Evolutionary conservation across 2,888 invertebrate species (phyloP).

Genomic region (Spodoptera exigua): DNA sequence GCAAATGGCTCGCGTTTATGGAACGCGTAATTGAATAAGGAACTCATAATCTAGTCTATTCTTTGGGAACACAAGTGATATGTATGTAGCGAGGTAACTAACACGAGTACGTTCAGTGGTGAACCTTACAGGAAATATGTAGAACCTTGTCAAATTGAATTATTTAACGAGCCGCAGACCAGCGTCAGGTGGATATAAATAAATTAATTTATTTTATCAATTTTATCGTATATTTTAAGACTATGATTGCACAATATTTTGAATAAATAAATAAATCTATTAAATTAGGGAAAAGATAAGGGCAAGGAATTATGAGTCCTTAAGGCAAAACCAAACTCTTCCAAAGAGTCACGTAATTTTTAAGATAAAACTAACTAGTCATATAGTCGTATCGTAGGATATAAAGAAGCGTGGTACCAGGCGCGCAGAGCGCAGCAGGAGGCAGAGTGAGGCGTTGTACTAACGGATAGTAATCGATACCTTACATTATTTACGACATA

Average conservation of each 20-base stretch:
- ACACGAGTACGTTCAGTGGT: no score
- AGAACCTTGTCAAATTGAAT: constrained; percentile 73
- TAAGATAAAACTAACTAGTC: constrained; percentile 10
- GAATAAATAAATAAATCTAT: no score
- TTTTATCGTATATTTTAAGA: constrained; percentile 44
- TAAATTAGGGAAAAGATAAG: no score
- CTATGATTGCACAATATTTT: constrained; percentile 39
- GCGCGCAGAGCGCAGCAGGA: constrained; percentile 71
- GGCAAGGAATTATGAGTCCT: no score
- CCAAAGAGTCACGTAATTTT: no score
- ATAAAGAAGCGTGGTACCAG: constrained; percentile 48
- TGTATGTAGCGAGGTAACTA: no score
- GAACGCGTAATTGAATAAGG: no score
- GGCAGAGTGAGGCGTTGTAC: constrained; percentile 71
- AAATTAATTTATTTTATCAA: constrained; percentile 64
- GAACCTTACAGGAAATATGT: no score
- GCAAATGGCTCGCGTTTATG: no score
- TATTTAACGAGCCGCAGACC: constrained; percentile 70
- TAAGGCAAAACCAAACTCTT: no score
- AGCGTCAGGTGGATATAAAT: constrained; percentile 62
- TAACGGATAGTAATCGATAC: constrained; percentile 79
- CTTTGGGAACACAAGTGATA: no score
- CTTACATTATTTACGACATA: constrained; percentile 72
- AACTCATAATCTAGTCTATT: no score
- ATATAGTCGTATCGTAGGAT: constrained; percentile 42